Evolutionary conservation across 2,113 vertebrate species (phyloP).

Genomic region (Sapayoa aenigma): DNA sequence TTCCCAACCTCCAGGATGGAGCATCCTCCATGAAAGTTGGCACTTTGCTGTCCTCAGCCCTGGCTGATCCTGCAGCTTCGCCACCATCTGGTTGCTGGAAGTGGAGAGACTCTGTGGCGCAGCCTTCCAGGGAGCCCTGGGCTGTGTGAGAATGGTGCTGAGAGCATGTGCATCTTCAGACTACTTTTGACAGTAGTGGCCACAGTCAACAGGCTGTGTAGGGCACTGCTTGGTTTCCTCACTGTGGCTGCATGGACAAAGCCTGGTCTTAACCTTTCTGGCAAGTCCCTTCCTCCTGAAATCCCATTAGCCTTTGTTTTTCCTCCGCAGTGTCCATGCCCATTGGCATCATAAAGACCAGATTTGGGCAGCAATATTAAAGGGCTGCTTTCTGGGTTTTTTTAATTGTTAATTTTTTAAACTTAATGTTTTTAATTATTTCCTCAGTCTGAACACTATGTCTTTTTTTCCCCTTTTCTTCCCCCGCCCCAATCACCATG

Average conservation of each 20-base stretch:
- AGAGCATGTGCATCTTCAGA: neutral
- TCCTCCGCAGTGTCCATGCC: neutral
- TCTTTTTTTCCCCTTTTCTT: too few species aligned
- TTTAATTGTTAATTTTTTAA: too few species aligned
- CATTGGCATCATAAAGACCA: fast-evolving
- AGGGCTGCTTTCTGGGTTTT: neutral
- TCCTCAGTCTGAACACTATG: neutral
- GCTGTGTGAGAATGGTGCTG: neutral
- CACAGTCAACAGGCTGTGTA: fast-evolving
- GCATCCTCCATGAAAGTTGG: neutral
- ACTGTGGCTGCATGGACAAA: fast-evolving
- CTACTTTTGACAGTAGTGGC: neutral
- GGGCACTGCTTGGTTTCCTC: neutral
- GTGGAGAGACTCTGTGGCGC: neutral
- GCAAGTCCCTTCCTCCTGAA: neutral
- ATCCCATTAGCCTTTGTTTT: neutral
- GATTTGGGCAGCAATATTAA: neutral
- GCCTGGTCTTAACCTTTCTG: neutral
- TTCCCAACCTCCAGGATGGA: neutral
- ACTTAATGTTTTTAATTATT: neutral
- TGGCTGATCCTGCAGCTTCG: neutral
- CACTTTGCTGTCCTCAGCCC: neutral
- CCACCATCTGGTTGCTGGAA: neutral
- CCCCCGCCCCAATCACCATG: neutral
- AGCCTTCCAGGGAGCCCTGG: neutral